A percentile compares a stretch with the other conserved stretches of the same genome.
phyloP scores from a whole-genome alignment of 2,797 vertebrate genomes.

The Lutjanus campechanus region DNA sequence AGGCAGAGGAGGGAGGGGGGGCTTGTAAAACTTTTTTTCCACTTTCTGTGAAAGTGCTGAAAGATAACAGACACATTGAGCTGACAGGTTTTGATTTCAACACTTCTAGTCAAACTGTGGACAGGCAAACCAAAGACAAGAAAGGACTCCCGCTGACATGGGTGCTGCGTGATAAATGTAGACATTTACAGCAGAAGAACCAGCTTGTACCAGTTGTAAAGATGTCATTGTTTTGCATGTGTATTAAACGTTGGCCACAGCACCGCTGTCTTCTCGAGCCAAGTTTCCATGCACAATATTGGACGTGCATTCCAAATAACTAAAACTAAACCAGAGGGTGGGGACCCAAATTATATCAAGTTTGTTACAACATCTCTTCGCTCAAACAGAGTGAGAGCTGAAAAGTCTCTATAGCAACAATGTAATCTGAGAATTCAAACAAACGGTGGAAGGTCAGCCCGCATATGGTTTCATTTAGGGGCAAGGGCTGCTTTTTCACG shows the following conservation, averaged over 20 bases:
- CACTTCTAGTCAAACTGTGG: conserved; percentile 43
- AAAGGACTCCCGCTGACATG: conserved; percentile 46
- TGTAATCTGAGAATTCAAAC: conserved; percentile 88
- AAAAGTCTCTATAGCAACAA: conserved; percentile 85
- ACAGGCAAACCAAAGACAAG: conserved; percentile 42
- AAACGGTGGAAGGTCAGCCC: conserved; percentile 85
- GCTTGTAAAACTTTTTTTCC: conserved; percentile 37
- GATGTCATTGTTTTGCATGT: conserved; percentile 79
- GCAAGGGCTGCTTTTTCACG: conserved; percentile 78
- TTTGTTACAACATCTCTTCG: conserved; percentile 87
- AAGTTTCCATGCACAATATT: conserved; percentile 84
- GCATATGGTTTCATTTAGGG: conserved; percentile 87
- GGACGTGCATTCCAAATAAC: conserved; percentile 85
- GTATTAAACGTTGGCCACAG: conserved; percentile 68
- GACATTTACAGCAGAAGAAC: conserved; percentile 54
- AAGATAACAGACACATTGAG: conserved; percentile 57
- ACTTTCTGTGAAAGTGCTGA: conserved; percentile 59
- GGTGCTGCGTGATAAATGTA: conserved; percentile 41
- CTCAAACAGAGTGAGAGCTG: conserved; percentile 82
- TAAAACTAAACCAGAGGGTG: conserved; percentile 85
- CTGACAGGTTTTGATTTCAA: conserved; percentile 58
- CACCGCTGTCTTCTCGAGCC: conserved; percentile 54
- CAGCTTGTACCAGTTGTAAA: conserved; percentile 74
- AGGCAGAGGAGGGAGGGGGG: conserved; percentile 39
- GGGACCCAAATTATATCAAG: conserved; percentile 87